Base-by-base conservation (phyloP, 2,888 invertebrate genomes). In the Folsomia candida region DNA sequence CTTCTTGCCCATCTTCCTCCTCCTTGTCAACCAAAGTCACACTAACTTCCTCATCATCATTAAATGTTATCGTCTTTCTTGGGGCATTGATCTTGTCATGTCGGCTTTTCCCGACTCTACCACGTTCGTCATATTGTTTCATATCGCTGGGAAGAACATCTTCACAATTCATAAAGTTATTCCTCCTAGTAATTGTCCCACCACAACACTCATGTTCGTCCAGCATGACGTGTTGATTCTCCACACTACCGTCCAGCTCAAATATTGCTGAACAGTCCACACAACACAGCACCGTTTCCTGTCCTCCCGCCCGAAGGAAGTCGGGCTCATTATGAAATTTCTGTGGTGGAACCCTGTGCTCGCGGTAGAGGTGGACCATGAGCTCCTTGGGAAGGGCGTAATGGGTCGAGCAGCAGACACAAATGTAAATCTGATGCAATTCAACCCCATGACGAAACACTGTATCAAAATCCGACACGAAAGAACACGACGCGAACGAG, bases 371-470 rank as follows among this genome's bases (percentile, higher is more conserved):
- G 84, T 94, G 93, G 79, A 89, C 85, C 58, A 91, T 89, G 54
- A 94, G 84, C 81, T 91, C 90, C 80, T 92, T 91, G 9, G 91
- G 89, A 80, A 89, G 89, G 37, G 90, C 89, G 84, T 92, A 93
- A 87, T 92, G 89, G 64, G 91, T 91, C 75, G 92, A 86, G 82
- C 93, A 93, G 83, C 90, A 91, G 66, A 93, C 84, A 82, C 93
- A 94, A 79, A 92, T 90, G 81, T 90, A 91, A 67, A 91, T 87
- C 80, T 89, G 89, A 82, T 94, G 93, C 70, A 89, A 88, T 81
- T 92, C 91, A 67, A 90, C 87, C 89, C 93, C 92, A 80, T 93
- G 93, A 51, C 58, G 29, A 37, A 76, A 77, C 28, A 71, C 68
- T 4, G 22, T 26, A 26, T 51, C 27, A 28, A 66, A 66, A 24